These are phyloP conservation scores for Caenorhabditis sp. DNA, from an alignment of 2,888 invertebrate species.

Conservation along the genomic window DNA sequence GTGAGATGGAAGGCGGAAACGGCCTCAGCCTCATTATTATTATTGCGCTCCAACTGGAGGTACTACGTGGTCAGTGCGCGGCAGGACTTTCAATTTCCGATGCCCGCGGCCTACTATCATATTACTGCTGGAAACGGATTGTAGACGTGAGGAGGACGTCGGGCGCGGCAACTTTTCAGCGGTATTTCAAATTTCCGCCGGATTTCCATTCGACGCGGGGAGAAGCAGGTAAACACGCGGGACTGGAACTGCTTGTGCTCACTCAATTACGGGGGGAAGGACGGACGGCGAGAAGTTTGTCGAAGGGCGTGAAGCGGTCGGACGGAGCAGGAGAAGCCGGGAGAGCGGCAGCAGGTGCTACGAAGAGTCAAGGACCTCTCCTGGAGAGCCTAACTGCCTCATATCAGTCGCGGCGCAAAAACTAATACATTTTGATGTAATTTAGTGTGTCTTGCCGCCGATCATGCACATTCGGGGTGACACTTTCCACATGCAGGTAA, in stretches of 20 bases:
- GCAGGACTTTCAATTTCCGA: slow-evolving; percentile 43
- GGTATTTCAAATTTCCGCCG: slow-evolving; percentile 30
- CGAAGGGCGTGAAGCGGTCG: slow-evolving; percentile 15
- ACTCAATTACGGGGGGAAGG: slow-evolving; percentile 23
- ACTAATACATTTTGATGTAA: slow-evolving; percentile 52
- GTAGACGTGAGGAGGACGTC: no score
- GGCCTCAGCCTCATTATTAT: slow-evolving; percentile 42
- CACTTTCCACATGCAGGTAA: slow-evolving; percentile 7
- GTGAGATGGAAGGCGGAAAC: slow-evolving; percentile 33
- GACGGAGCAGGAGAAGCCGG: neutral
- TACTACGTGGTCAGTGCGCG: neutral
- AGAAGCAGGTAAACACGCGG: neutral
- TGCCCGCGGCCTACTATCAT: slow-evolving; percentile 27
- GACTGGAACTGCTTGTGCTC: neutral
- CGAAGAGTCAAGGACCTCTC: slow-evolving; percentile 43
- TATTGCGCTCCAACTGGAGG: slow-evolving; percentile 27
- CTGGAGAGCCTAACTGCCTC: slow-evolving; percentile 14
- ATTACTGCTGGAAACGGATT: slow-evolving; percentile 20
- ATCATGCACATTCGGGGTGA: slow-evolving; percentile 1
- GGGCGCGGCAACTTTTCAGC: no score
- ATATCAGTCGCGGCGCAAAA: slow-evolving; percentile 34
- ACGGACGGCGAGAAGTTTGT: slow-evolving; percentile 4
- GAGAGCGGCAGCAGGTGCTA: slow-evolving; percentile 31
- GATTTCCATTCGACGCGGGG: neutral
- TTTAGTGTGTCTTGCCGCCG: slow-evolving; percentile 8